These are phyloP conservation scores for Eristalis tenax DNA, from an alignment of 2,888 invertebrate species.

Conservation along the genomic window DNA sequence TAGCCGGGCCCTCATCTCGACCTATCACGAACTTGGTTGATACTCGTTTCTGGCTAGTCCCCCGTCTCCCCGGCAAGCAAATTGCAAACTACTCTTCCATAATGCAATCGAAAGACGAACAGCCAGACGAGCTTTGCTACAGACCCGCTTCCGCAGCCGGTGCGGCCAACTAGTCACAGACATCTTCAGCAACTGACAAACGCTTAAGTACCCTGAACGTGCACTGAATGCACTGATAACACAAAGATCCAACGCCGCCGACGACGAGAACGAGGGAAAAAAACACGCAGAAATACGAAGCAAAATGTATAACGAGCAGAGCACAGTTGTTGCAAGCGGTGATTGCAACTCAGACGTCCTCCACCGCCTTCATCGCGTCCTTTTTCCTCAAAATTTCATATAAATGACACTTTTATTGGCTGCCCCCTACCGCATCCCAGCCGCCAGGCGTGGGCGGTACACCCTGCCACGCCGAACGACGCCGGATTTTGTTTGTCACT, in stretches of 20 bases:
- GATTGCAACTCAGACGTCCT: constrained; percentile 63
- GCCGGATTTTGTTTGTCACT: constrained; percentile 61
- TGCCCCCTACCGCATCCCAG: neutral
- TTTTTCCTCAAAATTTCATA: constrained; percentile 48
- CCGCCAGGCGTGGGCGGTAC: no score
- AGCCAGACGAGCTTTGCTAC: neutral
- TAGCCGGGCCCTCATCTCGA: constrained; percentile 23
- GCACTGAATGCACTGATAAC: constrained; percentile 69
- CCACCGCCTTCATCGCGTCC: constrained; percentile 11
- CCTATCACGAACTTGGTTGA: constrained; percentile 58
- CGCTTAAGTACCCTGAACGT: constrained; percentile 68
- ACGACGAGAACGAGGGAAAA: neutral
- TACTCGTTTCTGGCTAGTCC: constrained; percentile 43
- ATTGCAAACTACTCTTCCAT: constrained; percentile 57
- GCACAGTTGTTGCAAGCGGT: constrained; percentile 58
- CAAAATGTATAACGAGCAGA: constrained; percentile 40
- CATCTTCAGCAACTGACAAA: constrained; percentile 64
- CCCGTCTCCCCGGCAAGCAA: constrained; percentile 26
- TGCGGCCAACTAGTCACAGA: constrained; percentile 49
- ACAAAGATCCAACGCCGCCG: constrained; percentile 18
- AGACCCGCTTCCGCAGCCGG: neutral
- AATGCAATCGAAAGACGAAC: constrained; percentile 48
- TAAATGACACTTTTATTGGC: constrained; percentile 69
- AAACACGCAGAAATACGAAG: neutral
- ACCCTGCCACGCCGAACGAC: no score